Evolutionary conservation across 2,888 invertebrate genomes (phyloP), one percentile per base, ranked within the genome.

Genomic region (Macaria notata): DNA sequence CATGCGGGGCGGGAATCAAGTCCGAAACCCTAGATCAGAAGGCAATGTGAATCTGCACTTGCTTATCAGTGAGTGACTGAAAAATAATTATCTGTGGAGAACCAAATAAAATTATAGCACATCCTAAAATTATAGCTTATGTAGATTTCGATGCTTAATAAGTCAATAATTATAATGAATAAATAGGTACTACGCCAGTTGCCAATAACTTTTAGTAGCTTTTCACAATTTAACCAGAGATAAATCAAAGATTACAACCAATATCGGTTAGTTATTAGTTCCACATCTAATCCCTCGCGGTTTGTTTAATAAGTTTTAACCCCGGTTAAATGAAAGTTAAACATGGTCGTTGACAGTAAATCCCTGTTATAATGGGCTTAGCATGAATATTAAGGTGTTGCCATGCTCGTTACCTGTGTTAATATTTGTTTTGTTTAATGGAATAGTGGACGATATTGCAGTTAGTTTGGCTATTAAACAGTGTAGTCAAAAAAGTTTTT

Each of bases 241-340:
- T 46, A 54, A 52, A 49, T 57, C 49, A 39, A 43, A 54, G 30
- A 54, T 56, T 36, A 56, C 47, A 44, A 56, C 54, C 49, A 58
- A 59, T 75, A 73, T 72, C 66, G 55, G 9, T n/a, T 31, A 5
- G 70, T 49, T 52, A 56, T 54, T 49, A 47, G 48, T 54, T 46
- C 47, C 42, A 47, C 49, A 48, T 55, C 42, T 58, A 52, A 57
- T 57, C 45, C 38, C 38, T 33, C 41, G 42, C 30, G 47, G 30
- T 30, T 47, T 45, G 50, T 51, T 54, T 50, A 48, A 51, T 56
- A 55, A 56, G 48, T 63, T 52, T 52, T 55, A 61, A 39, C 49
- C 64, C 60, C 36, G 48, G 33, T 57, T 62, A 58, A 69, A 66
- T 68, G 55, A 64, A 69, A 65, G 63, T 65, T 67, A 65, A 68